These are phyloP conservation scores for Sycophaga agraensis DNA, from an alignment of 1,140 invertebrate genomes.

Conservation along the genomic window DNA sequence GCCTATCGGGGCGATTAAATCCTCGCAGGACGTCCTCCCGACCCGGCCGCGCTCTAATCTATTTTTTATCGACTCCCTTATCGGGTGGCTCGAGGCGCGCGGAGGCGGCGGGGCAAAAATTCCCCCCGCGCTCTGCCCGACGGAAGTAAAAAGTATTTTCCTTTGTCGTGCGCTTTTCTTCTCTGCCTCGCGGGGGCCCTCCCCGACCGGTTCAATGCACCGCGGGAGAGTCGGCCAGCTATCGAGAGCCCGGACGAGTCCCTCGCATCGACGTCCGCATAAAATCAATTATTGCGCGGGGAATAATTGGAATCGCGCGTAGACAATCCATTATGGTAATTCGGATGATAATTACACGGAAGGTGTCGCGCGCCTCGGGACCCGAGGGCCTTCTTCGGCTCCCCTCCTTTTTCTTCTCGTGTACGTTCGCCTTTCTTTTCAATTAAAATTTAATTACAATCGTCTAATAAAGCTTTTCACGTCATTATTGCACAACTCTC, in stretches of 20 bases:
- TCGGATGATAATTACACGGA: no score
- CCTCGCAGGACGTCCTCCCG: neutral
- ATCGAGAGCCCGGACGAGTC: no score
- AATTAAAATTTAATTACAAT: no score
- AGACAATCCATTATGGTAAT: neutral
- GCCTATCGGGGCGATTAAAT: neutral
- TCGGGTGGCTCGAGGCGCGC: neutral
- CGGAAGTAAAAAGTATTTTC: slow-evolving; percentile 13
- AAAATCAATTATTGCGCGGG: neutral
- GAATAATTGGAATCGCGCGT: neutral
- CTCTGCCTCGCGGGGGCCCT: no score
- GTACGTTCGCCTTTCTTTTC: no score
- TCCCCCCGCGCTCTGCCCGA: neutral
- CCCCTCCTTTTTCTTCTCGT: no score
- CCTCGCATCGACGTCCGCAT: no score
- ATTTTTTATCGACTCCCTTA: slow-evolving; percentile 10
- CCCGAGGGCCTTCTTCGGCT: no score
- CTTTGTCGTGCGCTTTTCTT: neutral
- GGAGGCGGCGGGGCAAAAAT: neutral
- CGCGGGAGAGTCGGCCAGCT: no score
- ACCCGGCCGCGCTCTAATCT: neutral
- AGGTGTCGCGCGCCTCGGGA: no score
- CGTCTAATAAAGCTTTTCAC: no score
- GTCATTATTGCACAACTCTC: no score
- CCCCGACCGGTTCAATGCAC: neutral